phyloP scores from a whole-genome alignment of 2,113 vertebrate genomes.

The Sphyrna mokarran region DNA sequence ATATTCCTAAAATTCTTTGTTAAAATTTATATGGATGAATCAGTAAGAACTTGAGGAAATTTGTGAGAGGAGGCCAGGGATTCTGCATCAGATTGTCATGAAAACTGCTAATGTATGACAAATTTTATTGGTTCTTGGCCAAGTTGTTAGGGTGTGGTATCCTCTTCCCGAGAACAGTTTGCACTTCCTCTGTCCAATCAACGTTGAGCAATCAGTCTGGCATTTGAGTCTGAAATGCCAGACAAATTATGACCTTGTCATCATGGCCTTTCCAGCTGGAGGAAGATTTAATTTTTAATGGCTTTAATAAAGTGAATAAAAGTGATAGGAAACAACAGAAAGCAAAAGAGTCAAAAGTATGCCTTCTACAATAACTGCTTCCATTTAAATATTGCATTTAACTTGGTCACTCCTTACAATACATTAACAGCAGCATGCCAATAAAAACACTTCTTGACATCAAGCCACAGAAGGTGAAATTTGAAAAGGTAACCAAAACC shows the following conservation, averaged over 20 bases:
- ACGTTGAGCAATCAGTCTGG: constrained; percentile 10
- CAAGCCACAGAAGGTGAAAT: no score
- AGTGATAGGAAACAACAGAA: neutral
- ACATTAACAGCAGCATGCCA: no score
- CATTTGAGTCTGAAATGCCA: neutral
- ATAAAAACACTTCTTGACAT: no score
- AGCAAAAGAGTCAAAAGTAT: neutral
- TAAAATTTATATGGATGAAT: neutral
- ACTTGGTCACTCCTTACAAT: no score
- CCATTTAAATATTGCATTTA: no score
- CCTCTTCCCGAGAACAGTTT: neutral
- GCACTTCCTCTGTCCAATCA: constrained; percentile 3
- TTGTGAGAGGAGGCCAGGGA: neutral
- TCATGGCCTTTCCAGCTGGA: neutral
- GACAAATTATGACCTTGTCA: neutral
- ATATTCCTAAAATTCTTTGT: neutral
- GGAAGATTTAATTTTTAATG: neutral
- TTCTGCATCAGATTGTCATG: neutral
- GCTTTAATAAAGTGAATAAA: neutral
- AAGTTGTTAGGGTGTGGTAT: neutral
- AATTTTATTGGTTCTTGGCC: neutral
- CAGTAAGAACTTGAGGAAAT: neutral
- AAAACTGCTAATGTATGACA: neutral
- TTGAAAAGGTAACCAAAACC: no score
- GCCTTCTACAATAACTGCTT: neutral